A percentile compares a stretch with the other conserved stretches of the same genome.
These are phyloP conservation scores for Thripadectes ignobilis DNA, from an alignment of 2,797 vertebrate genomes.

Conservation along the genomic window DNA sequence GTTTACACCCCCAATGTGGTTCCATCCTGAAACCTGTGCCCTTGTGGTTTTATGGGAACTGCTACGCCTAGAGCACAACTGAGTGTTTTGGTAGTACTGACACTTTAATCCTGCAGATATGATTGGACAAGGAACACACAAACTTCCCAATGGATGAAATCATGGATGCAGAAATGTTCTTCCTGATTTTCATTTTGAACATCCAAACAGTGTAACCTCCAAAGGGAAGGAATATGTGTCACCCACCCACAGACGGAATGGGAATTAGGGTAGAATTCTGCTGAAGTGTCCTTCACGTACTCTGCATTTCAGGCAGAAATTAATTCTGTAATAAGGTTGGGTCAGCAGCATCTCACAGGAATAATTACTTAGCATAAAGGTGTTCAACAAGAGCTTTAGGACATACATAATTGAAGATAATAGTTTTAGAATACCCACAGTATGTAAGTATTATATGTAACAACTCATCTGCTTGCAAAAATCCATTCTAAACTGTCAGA, in stretches of 20 bases:
- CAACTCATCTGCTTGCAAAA: not conserved
- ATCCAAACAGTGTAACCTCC: not conserved
- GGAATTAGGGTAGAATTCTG: not conserved
- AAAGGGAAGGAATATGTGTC: not conserved
- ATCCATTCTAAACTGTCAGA: not conserved
- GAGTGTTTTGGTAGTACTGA: not conserved
- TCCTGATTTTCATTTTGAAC: not conserved
- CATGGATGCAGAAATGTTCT: accelerated
- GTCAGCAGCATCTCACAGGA: not conserved
- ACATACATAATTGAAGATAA: not conserved
- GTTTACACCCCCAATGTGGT: not conserved
- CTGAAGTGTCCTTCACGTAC: not conserved
- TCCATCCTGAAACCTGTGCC: not conserved
- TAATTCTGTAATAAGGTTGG: not conserved
- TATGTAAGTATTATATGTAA: not conserved
- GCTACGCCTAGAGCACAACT: not conserved
- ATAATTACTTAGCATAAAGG: not conserved
- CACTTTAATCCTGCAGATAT: not conserved
- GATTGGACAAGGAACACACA: not conserved
- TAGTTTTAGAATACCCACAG: not conserved
- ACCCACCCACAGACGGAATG: not conserved
- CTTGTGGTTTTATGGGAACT: accelerated
- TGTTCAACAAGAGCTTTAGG: not conserved
- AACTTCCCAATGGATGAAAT: not conserved
- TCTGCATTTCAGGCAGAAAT: not conserved